Percentiles rank a stretch among this genome's conserved stretches.
These are phyloP conservation scores for Sphecodes monilicornis DNA, from an alignment of 2,888 invertebrate genomes.

Conservation along the genomic window DNA sequence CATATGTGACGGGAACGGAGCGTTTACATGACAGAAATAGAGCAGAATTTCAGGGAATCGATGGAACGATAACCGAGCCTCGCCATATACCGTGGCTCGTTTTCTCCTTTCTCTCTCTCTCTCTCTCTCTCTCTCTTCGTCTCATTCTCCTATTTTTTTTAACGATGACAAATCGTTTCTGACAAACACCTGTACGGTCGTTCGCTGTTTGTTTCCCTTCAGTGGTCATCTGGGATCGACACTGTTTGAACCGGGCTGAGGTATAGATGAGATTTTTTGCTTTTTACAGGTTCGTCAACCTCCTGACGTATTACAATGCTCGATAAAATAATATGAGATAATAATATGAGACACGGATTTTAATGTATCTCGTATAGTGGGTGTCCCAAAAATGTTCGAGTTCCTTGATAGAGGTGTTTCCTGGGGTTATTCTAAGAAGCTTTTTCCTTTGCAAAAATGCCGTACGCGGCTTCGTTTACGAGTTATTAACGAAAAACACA, in stretches of 20 bases:
- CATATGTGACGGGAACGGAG: constrained; percentile 44
- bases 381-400: no score
- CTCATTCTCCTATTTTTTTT: background rate
- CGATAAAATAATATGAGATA: no score
- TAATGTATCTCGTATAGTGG: no score
- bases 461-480: no score
- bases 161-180: constrained; percentile 37
- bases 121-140: background rate
- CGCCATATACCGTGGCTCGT: constrained; percentile 20
- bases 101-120: background rate
- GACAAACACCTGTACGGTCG: background rate
- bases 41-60: constrained; percentile 58
- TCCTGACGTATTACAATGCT: no score
- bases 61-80: constrained; percentile 48
- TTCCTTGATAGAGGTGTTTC: no score
- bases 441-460: no score
- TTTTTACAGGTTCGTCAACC: background rate
- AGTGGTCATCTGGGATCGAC: background rate
- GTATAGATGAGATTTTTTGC: background rate
- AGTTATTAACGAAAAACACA: no score
- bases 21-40: constrained; percentile 49
- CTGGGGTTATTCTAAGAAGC: no score
- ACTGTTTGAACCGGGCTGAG: background rate
- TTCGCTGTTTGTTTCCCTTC: background rate
- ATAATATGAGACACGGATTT: no score